A percentile compares a stretch with the other conserved stretches of the same genome.
Conservation (phyloP, 2,797 vertebrate genomes). For the Coendou prehensilis region DNA sequence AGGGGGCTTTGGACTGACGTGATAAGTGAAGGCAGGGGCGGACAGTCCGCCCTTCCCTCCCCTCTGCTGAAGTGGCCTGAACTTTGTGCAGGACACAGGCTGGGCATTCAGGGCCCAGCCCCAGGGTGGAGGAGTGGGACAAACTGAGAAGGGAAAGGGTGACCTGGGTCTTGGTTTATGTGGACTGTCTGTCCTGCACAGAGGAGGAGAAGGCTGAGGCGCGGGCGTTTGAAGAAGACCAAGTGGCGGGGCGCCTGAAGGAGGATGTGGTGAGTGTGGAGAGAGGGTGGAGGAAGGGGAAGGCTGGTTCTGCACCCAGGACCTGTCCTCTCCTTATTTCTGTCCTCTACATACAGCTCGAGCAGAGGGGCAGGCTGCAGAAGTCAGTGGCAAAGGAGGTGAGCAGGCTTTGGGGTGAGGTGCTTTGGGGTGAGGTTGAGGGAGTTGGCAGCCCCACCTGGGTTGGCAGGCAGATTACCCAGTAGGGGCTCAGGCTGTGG, state of each 20-base stretch:
- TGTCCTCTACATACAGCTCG: constrained; percentile 90
- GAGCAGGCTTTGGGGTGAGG: constrained; percentile 80
- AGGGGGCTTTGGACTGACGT: not conserved
- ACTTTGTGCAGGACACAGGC: not conserved
- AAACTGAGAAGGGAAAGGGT: not conserved
- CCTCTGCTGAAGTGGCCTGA: not conserved
- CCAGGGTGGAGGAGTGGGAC: not conserved
- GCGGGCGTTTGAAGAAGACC: constrained; percentile 90
- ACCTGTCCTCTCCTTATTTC: constrained; percentile 29
- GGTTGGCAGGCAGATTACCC: not conserved
- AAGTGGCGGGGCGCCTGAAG: constrained; percentile 94
- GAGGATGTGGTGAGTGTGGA: constrained; percentile 94
- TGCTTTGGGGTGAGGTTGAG: not conserved
- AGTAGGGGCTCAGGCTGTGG: not conserved
- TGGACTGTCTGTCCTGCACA: constrained; percentile 81
- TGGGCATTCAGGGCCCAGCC: not conserved
- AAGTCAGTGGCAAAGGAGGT: constrained; percentile 95
- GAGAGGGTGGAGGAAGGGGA: fast-evolving
- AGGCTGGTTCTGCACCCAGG: not conserved
- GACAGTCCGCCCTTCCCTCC: not conserved
- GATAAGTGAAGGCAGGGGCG: not conserved
- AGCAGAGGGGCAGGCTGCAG: constrained; percentile 96
- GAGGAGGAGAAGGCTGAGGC: constrained; percentile 95
- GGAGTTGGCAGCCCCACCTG: not conserved
- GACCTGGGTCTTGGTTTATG: not conserved